Percentiles rank a stretch among this genome's conserved stretches.
phyloP scores from a whole-genome alignment of 2,797 vertebrate genomes.

The Silurus lanzhouensis region DNA sequence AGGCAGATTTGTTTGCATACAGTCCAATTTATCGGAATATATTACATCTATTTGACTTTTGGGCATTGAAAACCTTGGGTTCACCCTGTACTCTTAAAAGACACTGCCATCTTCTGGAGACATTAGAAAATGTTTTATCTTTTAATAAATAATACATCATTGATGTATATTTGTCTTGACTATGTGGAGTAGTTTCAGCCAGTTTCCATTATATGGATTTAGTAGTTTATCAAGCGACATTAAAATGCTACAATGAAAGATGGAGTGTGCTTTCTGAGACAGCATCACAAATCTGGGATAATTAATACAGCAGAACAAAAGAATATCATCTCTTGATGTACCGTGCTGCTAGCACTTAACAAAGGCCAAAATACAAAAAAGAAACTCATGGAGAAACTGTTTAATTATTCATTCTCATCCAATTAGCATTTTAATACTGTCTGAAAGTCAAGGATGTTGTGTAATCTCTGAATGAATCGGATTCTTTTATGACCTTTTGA shows the following conservation, averaged over 20 bases:
- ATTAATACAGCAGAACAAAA: slow-evolving; percentile 30
- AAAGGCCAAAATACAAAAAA: slow-evolving; percentile 40
- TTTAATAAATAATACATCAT: background rate
- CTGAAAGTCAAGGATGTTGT: slow-evolving; percentile 32
- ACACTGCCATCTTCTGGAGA: slow-evolving; percentile 36
- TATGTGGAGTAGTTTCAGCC: background rate
- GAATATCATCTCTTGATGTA: slow-evolving; percentile 19
- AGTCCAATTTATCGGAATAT: slow-evolving; percentile 1
- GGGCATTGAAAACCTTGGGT: background rate
- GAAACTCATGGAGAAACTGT: slow-evolving; percentile 28
- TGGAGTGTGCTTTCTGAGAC: background rate
- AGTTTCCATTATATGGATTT: background rate
- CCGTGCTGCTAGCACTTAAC: slow-evolving; percentile 17
- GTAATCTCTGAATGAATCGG: slow-evolving; percentile 47
- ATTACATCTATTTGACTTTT: slow-evolving; percentile 14
- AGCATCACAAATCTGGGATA: background rate
- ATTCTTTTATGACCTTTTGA: slow-evolving; percentile 60
- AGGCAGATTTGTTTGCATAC: slow-evolving; percentile 21
- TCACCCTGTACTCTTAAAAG: background rate
- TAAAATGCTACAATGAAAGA: background rate
- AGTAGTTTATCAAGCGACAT: background rate
- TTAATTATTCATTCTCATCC: slow-evolving; percentile 61
- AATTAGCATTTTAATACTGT: slow-evolving; percentile 46
- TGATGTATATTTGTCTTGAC: background rate
- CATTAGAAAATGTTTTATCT: background rate